These are phyloP conservation scores for Acanthopagrus latus DNA, from an alignment of 2,797 vertebrate genomes.

Conservation along the genomic window DNA sequence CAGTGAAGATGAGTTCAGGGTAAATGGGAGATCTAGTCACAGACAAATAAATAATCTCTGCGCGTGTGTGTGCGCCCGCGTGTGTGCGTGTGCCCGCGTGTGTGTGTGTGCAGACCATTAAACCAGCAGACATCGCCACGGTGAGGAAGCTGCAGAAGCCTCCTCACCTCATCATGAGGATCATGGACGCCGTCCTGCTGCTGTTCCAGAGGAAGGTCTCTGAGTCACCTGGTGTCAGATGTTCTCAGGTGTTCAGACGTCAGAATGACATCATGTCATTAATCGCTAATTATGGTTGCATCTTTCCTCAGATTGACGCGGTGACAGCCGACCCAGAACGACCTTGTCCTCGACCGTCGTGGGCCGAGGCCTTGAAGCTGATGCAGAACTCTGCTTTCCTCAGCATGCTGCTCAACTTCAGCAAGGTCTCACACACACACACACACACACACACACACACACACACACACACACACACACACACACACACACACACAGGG, in stretches of 20 bases:
- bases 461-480: not conserved
- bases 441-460: conserved; percentile 10
- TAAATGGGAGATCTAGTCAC: no score
- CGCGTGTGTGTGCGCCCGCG: not conserved
- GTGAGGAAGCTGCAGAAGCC: conserved; percentile 91
- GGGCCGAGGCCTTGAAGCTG: conserved; percentile 89
- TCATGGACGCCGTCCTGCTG: conserved; percentile 91
- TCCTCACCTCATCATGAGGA: conserved; percentile 92
- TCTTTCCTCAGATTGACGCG: conserved; percentile 68
- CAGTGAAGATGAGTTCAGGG: no score
- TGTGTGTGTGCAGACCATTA: conserved; percentile 85
- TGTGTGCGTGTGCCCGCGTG: not conserved
- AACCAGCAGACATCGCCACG: conserved; percentile 90
- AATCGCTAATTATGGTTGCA: fast-evolving
- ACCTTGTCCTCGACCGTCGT: conserved; percentile 85
- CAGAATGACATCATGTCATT: no score
- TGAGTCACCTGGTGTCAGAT: fast-evolving
- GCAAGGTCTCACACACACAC: conserved; percentile 79
- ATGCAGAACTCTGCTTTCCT: conserved; percentile 91
- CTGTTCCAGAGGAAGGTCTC: conserved; percentile 88
- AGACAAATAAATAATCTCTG: not conserved
- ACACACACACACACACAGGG: not conserved
- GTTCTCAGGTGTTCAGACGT: not conserved
- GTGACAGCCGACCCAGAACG: conserved; percentile 84
- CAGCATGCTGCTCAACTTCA: conserved; percentile 87